A percentile compares a stretch with the other conserved stretches of the same genome.
These are phyloP conservation scores for Grammomys dolichurus DNA, from an alignment of 2,113 vertebrate genomes.

Conservation along the genomic window DNA sequence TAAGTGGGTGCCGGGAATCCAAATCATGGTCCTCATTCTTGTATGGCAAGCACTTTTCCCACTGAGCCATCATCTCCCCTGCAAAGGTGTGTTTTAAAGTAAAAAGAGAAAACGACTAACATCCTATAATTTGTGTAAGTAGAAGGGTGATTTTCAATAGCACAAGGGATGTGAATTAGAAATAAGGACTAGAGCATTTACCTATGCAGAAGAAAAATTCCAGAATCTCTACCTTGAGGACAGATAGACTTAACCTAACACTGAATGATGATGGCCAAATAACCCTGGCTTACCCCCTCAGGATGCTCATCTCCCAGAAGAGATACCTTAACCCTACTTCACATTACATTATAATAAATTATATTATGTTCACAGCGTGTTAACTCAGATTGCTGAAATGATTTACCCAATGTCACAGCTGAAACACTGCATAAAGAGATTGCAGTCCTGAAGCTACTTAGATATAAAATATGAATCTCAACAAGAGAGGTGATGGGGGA, in stretches of 20 bases:
- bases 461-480: not conserved
- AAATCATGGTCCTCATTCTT: not conserved
- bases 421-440: not conserved
- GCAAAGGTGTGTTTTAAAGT: not conserved
- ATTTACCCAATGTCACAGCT: not conserved
- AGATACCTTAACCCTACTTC: conserved; percentile 14
- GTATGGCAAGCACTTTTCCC: not conserved
- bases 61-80: too few relatives aligned
- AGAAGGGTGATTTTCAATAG: conserved; percentile 3
- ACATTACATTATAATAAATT: not conserved
- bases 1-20: not conserved
- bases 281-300: not conserved
- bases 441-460: not conserved
- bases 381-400: not conserved
- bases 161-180: not conserved
- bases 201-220: not conserved
- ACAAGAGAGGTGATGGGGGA: not conserved
- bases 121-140: not conserved
- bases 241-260: not conserved
- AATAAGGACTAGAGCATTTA: conserved; percentile 20
- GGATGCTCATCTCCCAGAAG: not conserved
- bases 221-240: not conserved
- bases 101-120: not conserved
- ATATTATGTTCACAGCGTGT: not conserved
- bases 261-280: not conserved